A percentile compares a stretch with the other conserved stretches of the same genome.
These are phyloP conservation scores for Ptychoptera contaminata DNA, from an alignment of 2,888 invertebrate genomes.

Conservation along the genomic window DNA sequence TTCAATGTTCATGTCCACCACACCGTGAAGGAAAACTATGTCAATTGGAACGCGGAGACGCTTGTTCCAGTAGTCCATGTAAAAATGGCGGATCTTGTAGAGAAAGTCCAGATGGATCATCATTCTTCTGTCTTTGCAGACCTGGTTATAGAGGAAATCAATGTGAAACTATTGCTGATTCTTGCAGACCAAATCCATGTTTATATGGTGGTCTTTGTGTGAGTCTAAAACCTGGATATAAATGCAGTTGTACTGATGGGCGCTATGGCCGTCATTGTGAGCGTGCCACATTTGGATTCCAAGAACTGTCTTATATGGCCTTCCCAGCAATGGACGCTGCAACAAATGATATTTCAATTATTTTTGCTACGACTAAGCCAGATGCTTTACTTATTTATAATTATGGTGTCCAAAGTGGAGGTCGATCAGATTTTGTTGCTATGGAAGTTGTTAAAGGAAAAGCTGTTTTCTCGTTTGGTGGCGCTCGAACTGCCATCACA, in stretches of 20 bases:
- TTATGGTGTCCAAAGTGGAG: constrained; percentile 74
- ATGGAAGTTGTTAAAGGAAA: constrained; percentile 73
- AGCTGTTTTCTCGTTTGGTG: constrained; percentile 80
- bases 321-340: constrained; percentile 73
- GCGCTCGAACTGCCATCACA: constrained; percentile 74
- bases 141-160: constrained; percentile 83
- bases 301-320: constrained; percentile 76
- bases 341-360: constrained; percentile 80
- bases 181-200: constrained; percentile 88
- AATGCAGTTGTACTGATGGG: constrained; percentile 72
- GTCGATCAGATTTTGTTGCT: constrained; percentile 83
- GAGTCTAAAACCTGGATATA: constrained; percentile 74
- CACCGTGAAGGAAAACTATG: constrained; percentile 70
- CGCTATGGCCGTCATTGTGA: constrained; percentile 85
- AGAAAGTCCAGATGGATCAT: constrained; percentile 71
- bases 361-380: constrained; percentile 78
- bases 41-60: constrained; percentile 68
- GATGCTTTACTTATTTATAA: constrained; percentile 83
- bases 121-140: constrained; percentile 82
- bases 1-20: constrained; percentile 64
- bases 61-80: constrained; percentile 74
- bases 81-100: constrained; percentile 84
- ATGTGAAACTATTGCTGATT: constrained; percentile 77
- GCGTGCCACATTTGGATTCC: constrained; percentile 77
- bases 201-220: constrained; percentile 78